Conservation (phyloP, 2,888 invertebrate species). For the Lithophane socia region DNA sequence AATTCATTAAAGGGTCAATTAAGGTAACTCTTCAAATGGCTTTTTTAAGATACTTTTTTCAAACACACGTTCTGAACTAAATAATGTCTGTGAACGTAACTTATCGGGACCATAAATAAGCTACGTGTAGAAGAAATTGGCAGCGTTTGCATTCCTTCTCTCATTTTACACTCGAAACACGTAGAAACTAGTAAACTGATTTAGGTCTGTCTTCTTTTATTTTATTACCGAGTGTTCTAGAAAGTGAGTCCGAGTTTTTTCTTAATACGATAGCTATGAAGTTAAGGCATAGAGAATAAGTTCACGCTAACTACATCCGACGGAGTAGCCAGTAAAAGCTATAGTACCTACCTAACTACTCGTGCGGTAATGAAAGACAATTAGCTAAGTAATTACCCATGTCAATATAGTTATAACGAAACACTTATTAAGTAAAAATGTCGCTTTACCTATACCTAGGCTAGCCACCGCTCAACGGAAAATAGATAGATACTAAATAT, state of each 20-base stretch:
- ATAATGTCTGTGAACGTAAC: constrained; percentile 47
- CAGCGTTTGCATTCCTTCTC: constrained; percentile 49
- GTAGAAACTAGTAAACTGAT: constrained; percentile 58
- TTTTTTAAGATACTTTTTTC: background rate
- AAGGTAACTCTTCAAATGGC: background rate
- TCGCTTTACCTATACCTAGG: background rate
- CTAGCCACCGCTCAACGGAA: constrained; percentile 3
- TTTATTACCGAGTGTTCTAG: constrained; percentile 40
- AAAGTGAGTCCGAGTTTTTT: constrained; percentile 15
- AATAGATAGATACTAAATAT: constrained; percentile 26
- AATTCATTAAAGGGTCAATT: background rate
- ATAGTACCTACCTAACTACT: background rate
- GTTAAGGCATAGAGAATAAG: constrained; percentile 4
- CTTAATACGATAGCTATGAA: constrained; percentile 1
- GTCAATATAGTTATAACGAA: constrained; percentile 12
- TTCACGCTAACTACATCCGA: constrained; percentile 17
- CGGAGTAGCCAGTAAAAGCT: constrained; percentile 3
- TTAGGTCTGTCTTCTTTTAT: constrained; percentile 50
- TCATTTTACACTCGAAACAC: constrained; percentile 43
- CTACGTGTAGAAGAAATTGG: constrained; percentile 56
- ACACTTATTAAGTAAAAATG: constrained; percentile 26
- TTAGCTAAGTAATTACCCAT: constrained; percentile 27
- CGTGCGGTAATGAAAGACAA: constrained; percentile 22
- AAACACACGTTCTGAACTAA: constrained; percentile 21
- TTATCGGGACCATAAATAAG: constrained; percentile 55